Conservation (phyloP, 2,113 vertebrate species). For the Mustela lutreola region DNA sequence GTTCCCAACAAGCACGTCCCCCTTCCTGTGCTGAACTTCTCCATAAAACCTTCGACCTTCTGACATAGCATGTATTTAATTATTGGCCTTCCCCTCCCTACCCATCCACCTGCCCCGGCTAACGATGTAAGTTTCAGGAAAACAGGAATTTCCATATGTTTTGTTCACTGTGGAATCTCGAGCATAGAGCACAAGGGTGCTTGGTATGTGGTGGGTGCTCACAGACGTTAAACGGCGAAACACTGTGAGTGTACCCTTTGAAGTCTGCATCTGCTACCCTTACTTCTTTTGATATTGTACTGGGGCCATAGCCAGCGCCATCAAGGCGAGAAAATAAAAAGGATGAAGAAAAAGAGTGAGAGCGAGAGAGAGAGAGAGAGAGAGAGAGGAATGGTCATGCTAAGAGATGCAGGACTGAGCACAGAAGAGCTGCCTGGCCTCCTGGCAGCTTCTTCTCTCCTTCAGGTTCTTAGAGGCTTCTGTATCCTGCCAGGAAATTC, state of each 20-base stretch:
- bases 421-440: background rate
- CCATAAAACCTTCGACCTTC: background rate
- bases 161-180: background rate
- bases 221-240: background rate
- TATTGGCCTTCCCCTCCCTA: background rate
- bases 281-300: background rate
- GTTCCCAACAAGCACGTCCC: background rate
- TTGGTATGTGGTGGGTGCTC: background rate
- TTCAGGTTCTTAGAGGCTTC: background rate
- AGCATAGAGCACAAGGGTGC: background rate
- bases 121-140: background rate
- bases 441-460: background rate
- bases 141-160: background rate
- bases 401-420: background rate
- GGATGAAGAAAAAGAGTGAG: background rate
- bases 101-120: background rate
- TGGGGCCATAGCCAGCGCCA: background rate
- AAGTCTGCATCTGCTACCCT: background rate
- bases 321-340: constrained; percentile 51
- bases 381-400: background rate
- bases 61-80: background rate
- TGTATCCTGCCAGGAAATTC: background rate
- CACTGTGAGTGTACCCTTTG: background rate
- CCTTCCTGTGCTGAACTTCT: background rate
- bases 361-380: background rate